Conservation (phyloP, 2,797 vertebrate species). For the Pogoniulus pusillus region DNA sequence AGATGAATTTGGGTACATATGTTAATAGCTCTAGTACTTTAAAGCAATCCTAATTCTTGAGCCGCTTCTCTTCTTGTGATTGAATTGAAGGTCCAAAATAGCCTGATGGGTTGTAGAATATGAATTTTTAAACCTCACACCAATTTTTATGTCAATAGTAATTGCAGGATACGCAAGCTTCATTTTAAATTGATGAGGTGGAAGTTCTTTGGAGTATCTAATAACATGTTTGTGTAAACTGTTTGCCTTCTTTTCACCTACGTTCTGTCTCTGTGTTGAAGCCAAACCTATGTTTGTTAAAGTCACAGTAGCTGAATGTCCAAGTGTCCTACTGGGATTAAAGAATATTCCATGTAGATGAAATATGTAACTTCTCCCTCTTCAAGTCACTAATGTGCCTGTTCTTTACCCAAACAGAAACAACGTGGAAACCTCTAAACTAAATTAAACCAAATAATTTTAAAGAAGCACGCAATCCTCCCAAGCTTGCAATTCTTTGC, state of each 20-base stretch:
- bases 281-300: neutral
- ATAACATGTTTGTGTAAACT: neutral
- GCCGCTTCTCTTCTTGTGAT: neutral
- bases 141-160: neutral
- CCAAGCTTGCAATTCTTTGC: neutral
- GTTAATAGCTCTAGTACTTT: neutral
- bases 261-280: neutral
- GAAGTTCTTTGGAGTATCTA: neutral
- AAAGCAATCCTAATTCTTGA: neutral
- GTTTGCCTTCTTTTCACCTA: neutral
- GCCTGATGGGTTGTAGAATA: neutral
- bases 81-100: neutral
- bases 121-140: neutral
- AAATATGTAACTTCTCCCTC: neutral
- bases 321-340: neutral
- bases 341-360: neutral
- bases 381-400: neutral
- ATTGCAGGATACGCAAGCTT: neutral
- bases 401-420: neutral
- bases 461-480: accelerated
- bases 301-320: neutral
- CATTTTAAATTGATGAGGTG: neutral
- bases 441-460: neutral
- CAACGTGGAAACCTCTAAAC: neutral
- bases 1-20: neutral